Conservation (phyloP, 2,797 vertebrate genomes). For the Microhierax caerulescens region DNA sequence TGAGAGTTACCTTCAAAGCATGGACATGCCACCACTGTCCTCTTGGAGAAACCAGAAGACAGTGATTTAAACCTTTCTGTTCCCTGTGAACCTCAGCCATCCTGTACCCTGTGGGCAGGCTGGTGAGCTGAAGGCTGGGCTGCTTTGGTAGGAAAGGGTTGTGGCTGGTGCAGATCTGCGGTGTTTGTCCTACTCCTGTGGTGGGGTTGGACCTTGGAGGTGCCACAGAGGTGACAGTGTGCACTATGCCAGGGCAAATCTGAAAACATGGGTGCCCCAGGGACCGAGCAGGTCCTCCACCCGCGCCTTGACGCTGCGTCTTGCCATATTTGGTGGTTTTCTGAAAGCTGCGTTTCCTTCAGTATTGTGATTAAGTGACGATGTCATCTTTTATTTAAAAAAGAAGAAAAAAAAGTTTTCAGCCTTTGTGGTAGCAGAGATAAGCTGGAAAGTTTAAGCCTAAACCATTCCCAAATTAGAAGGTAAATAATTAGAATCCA, state of each 20-base stretch:
- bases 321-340: constrained; percentile 10
- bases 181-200: background rate
- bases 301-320: accelerated
- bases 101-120: accelerated
- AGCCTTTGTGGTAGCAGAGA: constrained; percentile 38
- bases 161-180: background rate
- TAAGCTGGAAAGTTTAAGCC: constrained; percentile 6
- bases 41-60: background rate
- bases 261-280: background rate
- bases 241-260: background rate
- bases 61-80: background rate
- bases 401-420: background rate
- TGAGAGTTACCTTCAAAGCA: background rate
- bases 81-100: background rate
- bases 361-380: constrained; percentile 18
- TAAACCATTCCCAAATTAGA: background rate
- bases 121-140: background rate
- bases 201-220: background rate
- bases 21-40: background rate
- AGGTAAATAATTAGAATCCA: background rate
- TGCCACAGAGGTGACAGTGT: background rate
- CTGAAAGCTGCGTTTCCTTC: background rate
- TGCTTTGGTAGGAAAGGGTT: background rate
- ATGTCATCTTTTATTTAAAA: background rate
- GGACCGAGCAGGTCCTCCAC: background rate